phyloP scores from a whole-genome alignment of 2,797 vertebrate species.

The Chaunax sp. region DNA sequence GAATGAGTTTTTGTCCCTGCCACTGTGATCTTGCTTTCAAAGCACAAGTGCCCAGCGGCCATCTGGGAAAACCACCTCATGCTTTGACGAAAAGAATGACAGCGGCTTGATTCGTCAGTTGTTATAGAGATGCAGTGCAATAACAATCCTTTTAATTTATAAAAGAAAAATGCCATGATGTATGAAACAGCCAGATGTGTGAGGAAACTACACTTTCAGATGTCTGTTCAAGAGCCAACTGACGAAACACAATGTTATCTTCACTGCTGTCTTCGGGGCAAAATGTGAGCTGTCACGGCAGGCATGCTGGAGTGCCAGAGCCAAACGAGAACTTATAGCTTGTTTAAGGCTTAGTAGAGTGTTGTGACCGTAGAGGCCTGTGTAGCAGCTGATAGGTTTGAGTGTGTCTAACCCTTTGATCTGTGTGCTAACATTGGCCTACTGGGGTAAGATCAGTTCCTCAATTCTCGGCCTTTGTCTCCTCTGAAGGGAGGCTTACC shows the following conservation, averaged over 20 bases:
- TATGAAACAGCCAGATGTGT: slow-evolving; percentile 52
- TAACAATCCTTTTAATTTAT: slow-evolving; percentile 68
- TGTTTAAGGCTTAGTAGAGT: slow-evolving; percentile 74
- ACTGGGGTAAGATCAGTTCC: slow-evolving; percentile 80
- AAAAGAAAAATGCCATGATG: slow-evolving; percentile 59
- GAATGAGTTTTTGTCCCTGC: slow-evolving; percentile 29
- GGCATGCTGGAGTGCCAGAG: slow-evolving; percentile 65
- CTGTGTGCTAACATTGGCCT: slow-evolving; percentile 82
- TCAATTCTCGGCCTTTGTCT: slow-evolving; percentile 76
- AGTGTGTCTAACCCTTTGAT: slow-evolving; percentile 83
- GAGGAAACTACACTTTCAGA: slow-evolving; percentile 55
- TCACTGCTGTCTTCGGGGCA: slow-evolving; percentile 62
- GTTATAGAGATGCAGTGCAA: slow-evolving; percentile 64
- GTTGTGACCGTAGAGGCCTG: slow-evolving; percentile 73
- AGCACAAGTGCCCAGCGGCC: slow-evolving; percentile 54
- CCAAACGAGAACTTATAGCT: slow-evolving; percentile 68
- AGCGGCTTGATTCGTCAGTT: slow-evolving; percentile 61
- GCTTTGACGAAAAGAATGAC: slow-evolving; percentile 60
- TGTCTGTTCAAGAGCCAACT: slow-evolving; percentile 48
- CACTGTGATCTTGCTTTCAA: slow-evolving; percentile 53
- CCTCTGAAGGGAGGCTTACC: slow-evolving; percentile 80
- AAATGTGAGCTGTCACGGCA: slow-evolving; percentile 73
- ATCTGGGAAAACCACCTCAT: slow-evolving; percentile 64
- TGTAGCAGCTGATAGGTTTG: slow-evolving; percentile 80
- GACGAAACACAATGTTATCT: slow-evolving; percentile 69